phyloP scores from a whole-genome alignment of 1,140 invertebrate genomes.

The Lethrus apterus region DNA sequence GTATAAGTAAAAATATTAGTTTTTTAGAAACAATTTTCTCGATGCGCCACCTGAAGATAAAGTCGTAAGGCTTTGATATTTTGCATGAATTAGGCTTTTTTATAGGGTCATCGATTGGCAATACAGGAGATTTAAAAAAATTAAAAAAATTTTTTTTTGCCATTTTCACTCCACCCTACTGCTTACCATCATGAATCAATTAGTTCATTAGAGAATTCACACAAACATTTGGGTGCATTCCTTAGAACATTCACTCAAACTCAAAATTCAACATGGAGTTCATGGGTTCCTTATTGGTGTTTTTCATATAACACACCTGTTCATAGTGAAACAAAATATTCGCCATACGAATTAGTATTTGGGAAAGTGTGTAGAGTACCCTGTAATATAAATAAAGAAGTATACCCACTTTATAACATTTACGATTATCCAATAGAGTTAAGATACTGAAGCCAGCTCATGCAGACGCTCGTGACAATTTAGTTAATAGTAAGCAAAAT shows the following conservation, averaged over 20 bases:
- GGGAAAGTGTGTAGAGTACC: constrained; percentile 21
- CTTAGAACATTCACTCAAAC: background rate
- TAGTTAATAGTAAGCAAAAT: constrained; percentile 10
- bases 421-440: too few species aligned
- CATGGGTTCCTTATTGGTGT: background rate
- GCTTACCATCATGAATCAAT: constrained; percentile 1
- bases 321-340: constrained; percentile 20
- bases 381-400: background rate
- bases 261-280: too few species aligned
- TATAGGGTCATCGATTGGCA: too few species aligned
- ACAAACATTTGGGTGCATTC: background rate
- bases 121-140: too few species aligned
- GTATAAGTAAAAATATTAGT: too few species aligned
- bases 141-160: too few species aligned
- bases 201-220: background rate
- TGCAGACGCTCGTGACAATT: too few species aligned
- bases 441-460: constrained; percentile 14
- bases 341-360: constrained; percentile 27
- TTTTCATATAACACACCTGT: constrained; percentile 22
- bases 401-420: background rate
- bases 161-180: too few species aligned
- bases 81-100: too few species aligned
- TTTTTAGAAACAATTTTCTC: too few species aligned
- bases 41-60: too few species aligned
- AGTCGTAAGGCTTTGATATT: too few species aligned